Base-by-base conservation (phyloP, 2,888 invertebrate species). In the Entomobrya multifasciata region DNA sequence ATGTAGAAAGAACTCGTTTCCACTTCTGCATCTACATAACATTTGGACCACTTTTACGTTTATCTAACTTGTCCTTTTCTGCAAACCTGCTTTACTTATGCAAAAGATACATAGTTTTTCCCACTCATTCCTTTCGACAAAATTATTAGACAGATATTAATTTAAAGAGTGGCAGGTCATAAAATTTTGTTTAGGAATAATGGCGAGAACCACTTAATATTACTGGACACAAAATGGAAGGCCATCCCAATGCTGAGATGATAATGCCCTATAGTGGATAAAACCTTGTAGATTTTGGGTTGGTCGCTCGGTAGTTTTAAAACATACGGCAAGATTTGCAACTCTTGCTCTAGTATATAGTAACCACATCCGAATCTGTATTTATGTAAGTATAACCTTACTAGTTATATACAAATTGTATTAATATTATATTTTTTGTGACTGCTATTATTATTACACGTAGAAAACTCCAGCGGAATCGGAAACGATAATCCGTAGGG, bases 151-250 rank as follows among this genome's bases (percentile, higher is more conserved):
- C 55, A 44, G 25, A 55, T 25, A 81, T 81, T 67, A 81, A n/a
- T 81, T 81, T 70, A 81, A 81, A 52, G 70, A 81, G 80, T 81
- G 80, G 52, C 80, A 81, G 80, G 36, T 81, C 80, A 81, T 78
- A 81, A 67, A 67, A 67, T 70, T 70, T 57, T 70, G 57, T 57
- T 55, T 20, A 3, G 22, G 13, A 17, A 13, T n/a, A n/a, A n/a
- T n/a, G 17, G 8, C 2, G 65, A n/a, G 25, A 4, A 30, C 44
- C 44, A 44, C 22, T 67, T 67, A 67, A 15, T 41, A 17, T 13
- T 25, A 22, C 20, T n/a, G 17, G 44, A 0, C 13, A 20, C 17
- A 67, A 67, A 67, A 41, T 20, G 67, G 44, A 41, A 44, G 44
- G 11, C 17, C 67, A 22, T n/a, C n/a, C n/a, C 5, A 22, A 20